These are phyloP conservation scores for Amblyjoppa fuscipennis DNA, from an alignment of 2,888 invertebrate species.

Conservation along the genomic window DNA sequence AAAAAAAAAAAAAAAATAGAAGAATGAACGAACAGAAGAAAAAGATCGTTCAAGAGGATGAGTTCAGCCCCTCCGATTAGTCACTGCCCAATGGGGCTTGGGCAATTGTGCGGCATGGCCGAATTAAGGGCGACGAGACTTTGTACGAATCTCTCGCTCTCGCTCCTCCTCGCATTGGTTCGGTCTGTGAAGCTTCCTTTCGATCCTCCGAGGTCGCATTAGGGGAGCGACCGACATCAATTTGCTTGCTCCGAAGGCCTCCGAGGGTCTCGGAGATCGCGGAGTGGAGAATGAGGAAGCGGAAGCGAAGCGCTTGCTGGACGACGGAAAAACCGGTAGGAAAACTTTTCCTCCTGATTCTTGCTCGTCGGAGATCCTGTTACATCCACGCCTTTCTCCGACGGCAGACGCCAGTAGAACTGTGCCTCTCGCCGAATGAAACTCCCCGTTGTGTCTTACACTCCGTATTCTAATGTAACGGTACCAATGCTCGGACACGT, in stretches of 20 bases:
- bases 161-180: slow-evolving; percentile 8
- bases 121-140: slow-evolving; percentile 74
- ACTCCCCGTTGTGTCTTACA: not conserved
- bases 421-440: slow-evolving; percentile 1
- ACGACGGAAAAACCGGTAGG: slow-evolving; percentile 28
- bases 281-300: slow-evolving; percentile 17
- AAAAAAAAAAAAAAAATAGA: not conserved
- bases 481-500: no score
- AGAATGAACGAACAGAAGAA: slow-evolving; percentile 14
- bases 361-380: not conserved
- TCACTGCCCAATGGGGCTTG: slow-evolving; percentile 66
- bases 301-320: slow-evolving; percentile 24
- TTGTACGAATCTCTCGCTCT: slow-evolving; percentile 59
- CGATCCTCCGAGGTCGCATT: slow-evolving; percentile 61
- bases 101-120: slow-evolving; percentile 63
- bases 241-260: slow-evolving; percentile 46
- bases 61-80: slow-evolving; percentile 70
- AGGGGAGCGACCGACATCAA: slow-evolving; percentile 60
- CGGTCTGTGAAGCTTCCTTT: slow-evolving; percentile 33
- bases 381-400: not conserved
- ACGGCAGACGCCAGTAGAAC: not conserved
- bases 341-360: slow-evolving; percentile 29
- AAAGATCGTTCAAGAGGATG: not conserved
- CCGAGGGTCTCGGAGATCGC: slow-evolving; percentile 31
- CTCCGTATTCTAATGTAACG: no score